Evolutionary conservation across 2,797 vertebrate genomes (phyloP), one percentile per base, ranked within the genome.

Genomic region (Semotilus atromaculatus): DNA sequence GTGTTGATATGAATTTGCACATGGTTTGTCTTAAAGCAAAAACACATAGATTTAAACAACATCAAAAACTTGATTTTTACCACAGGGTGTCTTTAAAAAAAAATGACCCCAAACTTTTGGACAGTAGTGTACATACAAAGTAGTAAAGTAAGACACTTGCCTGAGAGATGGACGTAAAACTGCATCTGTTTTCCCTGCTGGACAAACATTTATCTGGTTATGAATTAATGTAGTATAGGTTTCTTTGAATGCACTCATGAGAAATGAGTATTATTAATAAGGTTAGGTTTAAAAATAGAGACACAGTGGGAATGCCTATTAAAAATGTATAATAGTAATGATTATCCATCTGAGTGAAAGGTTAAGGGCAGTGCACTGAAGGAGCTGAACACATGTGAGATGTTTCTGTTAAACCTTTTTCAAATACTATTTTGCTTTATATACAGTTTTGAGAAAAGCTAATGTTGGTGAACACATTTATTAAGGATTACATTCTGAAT

Each of bases 311-410:
- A 38, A 66, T 36, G 38, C 36, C 29, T 80, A 81, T 89, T 80
- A 85, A 73, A 88, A 67, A 87, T 87, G 45, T 51, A 77, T 55
- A 55, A 68, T 19, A 23, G 31, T 76, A 58, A 51, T 73, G 66
- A 51, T 68, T 38, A 86, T 34, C n/a, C 43, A 43, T 77, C 76
- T 13, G 23, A 78, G 58, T 53, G 66, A 80, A 70, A 82, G 66
- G 80, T 79, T 70, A 48, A 76, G 16, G 23, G 26, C 38, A 76
- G 77, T 16, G 62, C 19, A 36, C 48, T 58, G 51, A 79, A 75
- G 40, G 72, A 55, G 38, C 62, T 14, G 31, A 74, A 70, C 16
- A 29, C 21, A 10, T 7, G 31, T 23, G 55, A 72, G 60, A 80
- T 67, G 18, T 36, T 18, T 3, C 23, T 26, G 10, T 64, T 64